Base-by-base conservation (phyloP, 2,113 vertebrate species). In the Dolichotis patagonum region DNA sequence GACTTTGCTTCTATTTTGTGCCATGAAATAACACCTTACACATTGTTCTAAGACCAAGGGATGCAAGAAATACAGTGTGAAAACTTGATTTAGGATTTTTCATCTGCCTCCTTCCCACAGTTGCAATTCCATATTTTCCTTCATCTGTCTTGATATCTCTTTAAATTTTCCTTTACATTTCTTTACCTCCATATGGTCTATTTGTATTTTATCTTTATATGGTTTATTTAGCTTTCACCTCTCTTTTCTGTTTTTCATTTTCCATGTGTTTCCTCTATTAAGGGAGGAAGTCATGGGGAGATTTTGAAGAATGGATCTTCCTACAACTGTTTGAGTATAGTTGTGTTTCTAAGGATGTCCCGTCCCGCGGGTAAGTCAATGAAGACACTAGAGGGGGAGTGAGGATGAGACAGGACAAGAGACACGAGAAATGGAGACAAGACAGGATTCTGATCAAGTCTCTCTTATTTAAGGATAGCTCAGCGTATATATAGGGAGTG, bases 301-400 rank as follows among this genome's bases (percentile, higher is more conserved):
- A 90, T 49, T 95, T 71, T 92, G 26, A 95, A 81, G n/a, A 90
- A 78, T 6, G 56, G n/a, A 87, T 11, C 9, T 93, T 78, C 35
- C 19, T 75, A 6, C 80, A 80, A 24, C 14, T 24, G 8, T 38
- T 26, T n/a, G 35, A 56, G 9, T 69, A 6, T 43, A 91, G 22
- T 30, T 67, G n/a, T 54, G 8, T 26, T 43, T 96, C 22, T 86
- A 52, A 82, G 28, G 20, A 52, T 88, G 17, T n/a, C n/a, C n/a
- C n/a, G n/a, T n/a, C n/a, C n/a, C n/a, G n/a, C n/a, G n/a, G n/a
- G n/a, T n/a, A n/a, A n/a, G n/a, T n/a, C n/a, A n/a, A n/a, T n/a
- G n/a, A n/a, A n/a, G n/a, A n/a, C n/a, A n/a, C n/a, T n/a, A n/a
- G n/a, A n/a, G n/a, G n/a, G n/a, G n/a, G n/a, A n/a, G n/a, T n/a